Base-by-base conservation (phyloP, 2,888 invertebrate species). In the Petrolisthes cinctipes region DNA sequence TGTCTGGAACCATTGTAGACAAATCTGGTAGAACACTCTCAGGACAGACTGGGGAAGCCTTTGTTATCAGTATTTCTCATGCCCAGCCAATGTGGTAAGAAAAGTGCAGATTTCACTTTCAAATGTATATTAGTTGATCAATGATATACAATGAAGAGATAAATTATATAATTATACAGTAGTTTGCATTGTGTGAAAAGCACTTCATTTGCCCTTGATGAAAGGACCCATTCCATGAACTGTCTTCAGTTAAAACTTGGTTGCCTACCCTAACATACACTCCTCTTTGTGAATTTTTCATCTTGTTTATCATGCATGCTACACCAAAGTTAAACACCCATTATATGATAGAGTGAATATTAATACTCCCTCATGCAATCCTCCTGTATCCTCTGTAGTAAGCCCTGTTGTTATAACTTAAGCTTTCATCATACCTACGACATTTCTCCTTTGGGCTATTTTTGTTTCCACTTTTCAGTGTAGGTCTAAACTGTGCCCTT, bases 1-100 rank as follows among this genome's bases (percentile, higher is more conserved):
- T 94, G 57, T 94, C 94, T 4, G 94, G 94, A 51, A 94, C 94
- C 0, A 94, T 95, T 91, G 94, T 94, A 51, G 94, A 94, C 92
- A 93, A 94, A 92, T 94, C 94, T 92, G 94, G 94, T 9, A 92
- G 94, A 78, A 94, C 94, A 5, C 92, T 94, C 81, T 94, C 94
- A n/a, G 94, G 94, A 20, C 94, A 94, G 92, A 94, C 94, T 4
- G 93, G 93, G 11, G 94, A 94, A 91, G 94, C 94, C 0, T 94
- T 95, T 92, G 92, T 94, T 71, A 93, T 94, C 90, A 94, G 94
- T 91, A 93, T 94, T 6, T 93, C 93, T 4, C 94, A 94, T 92
- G 92, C 93, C 7, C 91, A 93, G 37, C 94, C 94, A 6, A 88
- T 94, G 91, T 93, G 94, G 94, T 94, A 91, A 91, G 92, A 90